Evolutionary conservation across 2,113 vertebrate genomes (phyloP).

Genomic region (Pheucticus melanocephalus): DNA sequence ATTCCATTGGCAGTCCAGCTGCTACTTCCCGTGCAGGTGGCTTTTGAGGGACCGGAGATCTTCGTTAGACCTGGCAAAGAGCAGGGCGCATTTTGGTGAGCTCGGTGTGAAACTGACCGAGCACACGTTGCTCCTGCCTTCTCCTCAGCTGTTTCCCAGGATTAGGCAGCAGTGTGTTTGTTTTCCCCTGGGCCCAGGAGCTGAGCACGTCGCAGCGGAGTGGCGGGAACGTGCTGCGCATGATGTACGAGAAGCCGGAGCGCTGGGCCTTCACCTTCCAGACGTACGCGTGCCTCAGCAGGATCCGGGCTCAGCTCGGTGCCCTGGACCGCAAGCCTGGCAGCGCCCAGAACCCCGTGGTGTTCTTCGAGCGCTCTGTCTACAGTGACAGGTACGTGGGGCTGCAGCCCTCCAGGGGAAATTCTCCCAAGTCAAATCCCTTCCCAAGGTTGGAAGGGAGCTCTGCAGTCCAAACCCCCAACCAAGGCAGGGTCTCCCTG

Average conservation of each 20-base stretch:
- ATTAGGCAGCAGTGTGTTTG: fast-evolving
- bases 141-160: fast-evolving
- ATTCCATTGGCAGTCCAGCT: neutral
- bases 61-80: too few species aligned
- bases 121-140: fast-evolving
- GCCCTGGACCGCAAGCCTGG: slow-evolving; percentile 73
- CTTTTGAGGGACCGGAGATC: neutral
- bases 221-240: slow-evolving; percentile 86
- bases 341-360: slow-evolving; percentile 74
- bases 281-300: slow-evolving; percentile 90
- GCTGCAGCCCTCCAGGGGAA: neutral
- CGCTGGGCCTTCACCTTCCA: slow-evolving; percentile 96
- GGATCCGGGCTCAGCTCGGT: slow-evolving; percentile 84
- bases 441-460: neutral
- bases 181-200: slow-evolving; percentile 64
- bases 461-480: neutral
- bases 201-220: slow-evolving; percentile 86
- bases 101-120: fast-evolving
- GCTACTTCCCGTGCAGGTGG: neutral
- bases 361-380: slow-evolving; percentile 92
- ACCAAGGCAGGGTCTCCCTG: neutral
- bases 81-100: fast-evolving
- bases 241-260: slow-evolving; percentile 95
- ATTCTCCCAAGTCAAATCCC: fast-evolving
- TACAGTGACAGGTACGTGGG: slow-evolving; percentile 90